phyloP scores from a whole-genome alignment of 2,888 invertebrate species.

The Volucella inanis region DNA sequence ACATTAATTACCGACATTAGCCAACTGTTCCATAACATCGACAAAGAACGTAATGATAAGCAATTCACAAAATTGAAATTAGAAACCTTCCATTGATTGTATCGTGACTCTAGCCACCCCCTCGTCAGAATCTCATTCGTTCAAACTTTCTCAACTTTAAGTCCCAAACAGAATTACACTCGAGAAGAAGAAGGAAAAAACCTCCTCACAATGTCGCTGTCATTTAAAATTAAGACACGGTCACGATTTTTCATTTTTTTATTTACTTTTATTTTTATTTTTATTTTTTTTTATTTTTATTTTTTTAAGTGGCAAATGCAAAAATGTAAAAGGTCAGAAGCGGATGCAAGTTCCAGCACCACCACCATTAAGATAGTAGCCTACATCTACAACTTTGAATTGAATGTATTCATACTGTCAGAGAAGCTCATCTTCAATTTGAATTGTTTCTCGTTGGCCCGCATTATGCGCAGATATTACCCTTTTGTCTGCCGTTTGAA shows the following conservation, averaged over 20 bases:
- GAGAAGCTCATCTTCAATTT: slow-evolving; percentile 57
- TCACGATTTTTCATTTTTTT: slow-evolving; percentile 54
- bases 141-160: not conserved
- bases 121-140: too few relatives aligned
- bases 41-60: too few relatives aligned
- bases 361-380: slow-evolving; percentile 16
- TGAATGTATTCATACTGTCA: slow-evolving; percentile 28
- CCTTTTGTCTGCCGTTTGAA: slow-evolving; percentile 65
- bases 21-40: too few relatives aligned
- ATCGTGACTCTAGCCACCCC: too few relatives aligned
- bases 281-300: too few relatives aligned
- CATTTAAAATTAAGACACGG: slow-evolving; percentile 60
- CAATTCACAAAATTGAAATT: too few relatives aligned
- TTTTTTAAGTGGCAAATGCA: too few relatives aligned
- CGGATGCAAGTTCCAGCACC: slow-evolving; percentile 3
- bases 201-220: slow-evolving; percentile 38
- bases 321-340: slow-evolving; percentile 9
- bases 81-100: too few relatives aligned
- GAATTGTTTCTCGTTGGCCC: slow-evolving; percentile 44
- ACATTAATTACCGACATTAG: too few relatives aligned
- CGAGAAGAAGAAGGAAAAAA: slow-evolving; percentile 13
- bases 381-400: slow-evolving; percentile 28
- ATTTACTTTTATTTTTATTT: too few relatives aligned
- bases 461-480: slow-evolving; percentile 51
- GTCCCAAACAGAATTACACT: not conserved